Base-by-base conservation (phyloP, 2,797 vertebrate species). In the Carduelis carduelis region DNA sequence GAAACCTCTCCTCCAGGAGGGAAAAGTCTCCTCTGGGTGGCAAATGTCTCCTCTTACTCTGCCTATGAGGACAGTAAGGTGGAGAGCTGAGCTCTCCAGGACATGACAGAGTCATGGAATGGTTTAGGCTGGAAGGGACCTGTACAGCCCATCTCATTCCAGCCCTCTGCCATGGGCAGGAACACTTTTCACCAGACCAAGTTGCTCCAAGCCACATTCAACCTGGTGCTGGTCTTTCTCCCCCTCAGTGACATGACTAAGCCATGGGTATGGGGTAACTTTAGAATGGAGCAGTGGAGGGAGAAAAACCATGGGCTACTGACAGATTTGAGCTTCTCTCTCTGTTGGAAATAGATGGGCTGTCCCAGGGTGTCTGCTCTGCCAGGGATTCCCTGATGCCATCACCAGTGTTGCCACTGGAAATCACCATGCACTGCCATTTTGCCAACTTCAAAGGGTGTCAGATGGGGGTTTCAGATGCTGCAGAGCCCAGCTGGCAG, bases 1-100 rank as follows among this genome's bases (percentile, higher is more conserved):
- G 34, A 26, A 57, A 57, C 2, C 0, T 16, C 22, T 56, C 14
- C n/a, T 57, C n/a, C 2, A 5, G n/a, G 14, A 1, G 7, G 14
- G 7, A 26, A 56, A 57, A 4, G 0, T 24, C n/a, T 56, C n/a
- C 22, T 56, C 14, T 11, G 9, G 14, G n/a, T 8, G 55, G 57
- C 35, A 28, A 39, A 59, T 4, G 2, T 11, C 32, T 41, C 27
- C 47, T 64, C 12, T 13, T 8, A 2, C 37, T 22, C 30, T 3
- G 3, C 12, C 41, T 35, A 0, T 18, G 50, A 49, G 52, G 21
- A 23, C 11, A 14, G 49, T 7, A 4, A 46, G 43, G 23, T 24
- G n/a, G 21, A 14, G 37, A 69, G 56, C 35, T 37, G 59, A 76
- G 20, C 8, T 30, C 39, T 44, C 55, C 13, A 13, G 47, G 39